A percentile compares a stretch with the other conserved stretches of the same genome.
These are phyloP conservation scores for Sebastes trivittatus DNA, from an alignment of 2,797 vertebrate species.

Conservation along the genomic window DNA sequence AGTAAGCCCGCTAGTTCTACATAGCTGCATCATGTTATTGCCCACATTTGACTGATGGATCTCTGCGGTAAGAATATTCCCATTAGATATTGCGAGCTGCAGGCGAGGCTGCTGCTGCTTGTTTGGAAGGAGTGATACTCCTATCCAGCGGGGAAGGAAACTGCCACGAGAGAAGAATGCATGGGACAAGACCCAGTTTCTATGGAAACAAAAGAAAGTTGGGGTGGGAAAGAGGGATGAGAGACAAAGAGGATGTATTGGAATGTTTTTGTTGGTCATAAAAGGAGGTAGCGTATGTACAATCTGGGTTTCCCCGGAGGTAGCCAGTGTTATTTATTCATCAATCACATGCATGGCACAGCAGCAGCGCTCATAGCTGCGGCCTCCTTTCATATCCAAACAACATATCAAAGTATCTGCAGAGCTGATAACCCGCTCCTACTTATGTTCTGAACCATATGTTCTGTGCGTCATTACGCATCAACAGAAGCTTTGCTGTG, in stretches of 20 bases:
- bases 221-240: constrained; percentile 22
- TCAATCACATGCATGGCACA: constrained; percentile 21
- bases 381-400: constrained; percentile 31
- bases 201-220: constrained; percentile 79
- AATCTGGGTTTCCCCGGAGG: constrained; percentile 40
- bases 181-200: constrained; percentile 75
- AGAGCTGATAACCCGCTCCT: constrained; percentile 5
- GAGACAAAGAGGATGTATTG: constrained; percentile 34
- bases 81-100: constrained; percentile 42
- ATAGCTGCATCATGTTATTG: constrained; percentile 14
- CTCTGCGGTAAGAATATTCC: constrained; percentile 31
- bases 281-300: constrained; percentile 21
- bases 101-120: constrained; percentile 34
- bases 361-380: constrained; percentile 5
- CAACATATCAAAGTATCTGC: constrained; percentile 33
- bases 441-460: not conserved
- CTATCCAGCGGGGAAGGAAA: constrained; percentile 54
- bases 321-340: constrained; percentile 54
- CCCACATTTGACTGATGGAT: constrained; percentile 47
- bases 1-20: not conserved
- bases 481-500: not conserved
- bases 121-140: constrained; percentile 60
- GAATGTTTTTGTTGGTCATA: constrained; percentile 55
- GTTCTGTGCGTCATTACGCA: constrained; percentile 1
- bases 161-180: constrained; percentile 56